Base-by-base conservation (phyloP, 2,113 vertebrate species). In the Meriones unguiculatus region DNA sequence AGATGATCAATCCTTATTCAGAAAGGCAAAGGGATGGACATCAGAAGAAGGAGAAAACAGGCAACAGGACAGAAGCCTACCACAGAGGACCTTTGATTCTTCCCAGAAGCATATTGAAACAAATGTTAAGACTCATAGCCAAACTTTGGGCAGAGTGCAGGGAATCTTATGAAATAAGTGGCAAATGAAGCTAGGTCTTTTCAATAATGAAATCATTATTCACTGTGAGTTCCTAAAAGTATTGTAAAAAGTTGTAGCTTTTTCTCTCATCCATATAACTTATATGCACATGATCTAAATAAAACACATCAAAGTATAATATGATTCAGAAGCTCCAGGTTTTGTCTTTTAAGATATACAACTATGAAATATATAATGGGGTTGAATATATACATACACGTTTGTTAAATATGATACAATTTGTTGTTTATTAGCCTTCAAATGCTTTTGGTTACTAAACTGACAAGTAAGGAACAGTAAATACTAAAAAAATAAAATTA, bases 401-500 rank as follows among this genome's bases (percentile, higher is more conserved):
- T 0, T 67, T 22, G 4, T 14, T 7, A 69, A 52, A 2, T 35
- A 2, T 64, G 28, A 75, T 65, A 46, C 3, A 15, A 0, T 69
- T 88, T 91, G 7, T 46, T 1, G 70, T 72, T 54, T 54, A 91
- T 13, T 59, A 65, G 18, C 75, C 69, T n/a, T 87, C 5, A 82
- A 81, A 65, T 75, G 59, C 9, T 72, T 96, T 93, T 87, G 10
- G 5, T 3, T 93, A 5, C 12, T 88, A 70, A 10, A 91, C 72
- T 96, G 32, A 78, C 85, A 65, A 59, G 18, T 7, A 75, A 1
- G 35, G 28, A 94, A 92, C 57, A 22, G 35, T 50, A 2, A 67
- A 78, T 67, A 50, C 59, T 64, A 77, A 2, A 57, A 89, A 70
- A 90, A 72, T 0, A 93, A 96, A 93, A 75, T 52, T 73, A 96